These are phyloP conservation scores for Epizoanthus stellaris DNA, from an alignment of 92 coral and sea anemone genomes.

Conservation along the genomic window DNA sequence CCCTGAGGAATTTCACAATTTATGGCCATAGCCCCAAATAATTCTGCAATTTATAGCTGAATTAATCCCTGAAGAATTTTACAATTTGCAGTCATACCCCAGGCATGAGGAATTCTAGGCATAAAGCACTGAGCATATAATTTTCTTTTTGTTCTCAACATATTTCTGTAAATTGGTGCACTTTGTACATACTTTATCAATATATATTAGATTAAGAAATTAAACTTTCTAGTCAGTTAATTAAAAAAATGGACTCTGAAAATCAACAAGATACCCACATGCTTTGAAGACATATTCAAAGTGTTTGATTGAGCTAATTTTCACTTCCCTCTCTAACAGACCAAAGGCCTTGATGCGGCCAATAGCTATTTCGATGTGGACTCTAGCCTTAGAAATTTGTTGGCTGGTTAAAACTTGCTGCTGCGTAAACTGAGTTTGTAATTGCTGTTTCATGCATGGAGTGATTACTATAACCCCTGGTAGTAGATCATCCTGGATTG, in stretches of 20 bases:
- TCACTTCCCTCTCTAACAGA: conserved; percentile 1
- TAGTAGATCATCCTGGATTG: conserved; percentile 28
- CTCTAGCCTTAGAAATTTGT: conserved; percentile 34
- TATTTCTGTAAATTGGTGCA: no score
- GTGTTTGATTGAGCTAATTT: no score
- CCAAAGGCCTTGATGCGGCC: conserved; percentile 43
- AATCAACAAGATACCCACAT: conserved; percentile 3
- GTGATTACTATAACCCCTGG: conserved; percentile 11
- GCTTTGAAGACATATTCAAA: background rate
- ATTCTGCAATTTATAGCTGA: no score
- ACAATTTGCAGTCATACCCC: no score
- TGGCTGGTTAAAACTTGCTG: conserved; percentile 28
- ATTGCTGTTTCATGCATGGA: conserved; percentile 20
- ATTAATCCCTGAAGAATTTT: no score
- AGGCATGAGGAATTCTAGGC: no score
- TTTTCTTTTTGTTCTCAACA: no score
- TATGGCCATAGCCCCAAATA: no score
- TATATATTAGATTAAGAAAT: background rate
- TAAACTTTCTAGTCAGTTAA: conserved; percentile 22
- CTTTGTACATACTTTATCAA: background rate
- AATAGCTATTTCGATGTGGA: conserved; percentile 44
- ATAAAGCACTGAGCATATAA: no score
- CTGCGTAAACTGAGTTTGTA: conserved; percentile 29
- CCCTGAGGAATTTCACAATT: no score
- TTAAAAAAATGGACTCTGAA: conserved; percentile 13